Evolutionary conservation across 1,140 invertebrate genomes (phyloP).

Genomic region (Meloidogyne exigua): DNA sequence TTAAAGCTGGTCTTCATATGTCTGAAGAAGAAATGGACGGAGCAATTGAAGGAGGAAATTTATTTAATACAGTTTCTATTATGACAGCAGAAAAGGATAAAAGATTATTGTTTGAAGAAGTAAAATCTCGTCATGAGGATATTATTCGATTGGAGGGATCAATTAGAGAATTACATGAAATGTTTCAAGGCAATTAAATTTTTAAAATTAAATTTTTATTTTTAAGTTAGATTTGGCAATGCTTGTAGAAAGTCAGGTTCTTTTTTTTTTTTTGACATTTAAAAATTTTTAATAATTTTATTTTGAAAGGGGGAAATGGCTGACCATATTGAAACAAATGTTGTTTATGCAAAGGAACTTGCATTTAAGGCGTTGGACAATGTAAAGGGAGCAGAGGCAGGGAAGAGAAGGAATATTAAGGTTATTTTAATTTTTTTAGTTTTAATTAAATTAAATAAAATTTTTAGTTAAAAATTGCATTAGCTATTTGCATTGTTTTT

Average conservation of each 20-base stretch:
- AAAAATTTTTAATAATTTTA: conserved; percentile 17
- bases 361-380: conserved; percentile 37
- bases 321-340: conserved; percentile 48
- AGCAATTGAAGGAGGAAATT: conserved; percentile 47
- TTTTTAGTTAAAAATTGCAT: conserved; percentile 48
- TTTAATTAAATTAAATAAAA: background rate
- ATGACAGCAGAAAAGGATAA: conserved; percentile 56
- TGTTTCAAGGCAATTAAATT: conserved; percentile 65
- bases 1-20: conserved; percentile 49
- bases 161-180: conserved; percentile 71
- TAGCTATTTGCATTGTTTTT: conserved; percentile 30
- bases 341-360: conserved; percentile 44
- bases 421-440: conserved; percentile 11
- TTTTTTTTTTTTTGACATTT: too few species aligned
- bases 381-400: conserved; percentile 42
- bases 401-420: conserved; percentile 48
- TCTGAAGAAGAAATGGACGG: conserved; percentile 46
- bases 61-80: conserved; percentile 50
- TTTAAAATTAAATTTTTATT: background rate
- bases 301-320: conserved; percentile 49
- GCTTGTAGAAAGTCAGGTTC: conserved; percentile 70
- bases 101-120: conserved; percentile 47
- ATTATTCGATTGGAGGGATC: conserved; percentile 56
- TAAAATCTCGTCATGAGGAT: conserved; percentile 48
- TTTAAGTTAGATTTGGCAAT: conserved; percentile 70